phyloP scores from a whole-genome alignment of 2,797 vertebrate genomes.

The Hephaestus fuliginosus region DNA sequence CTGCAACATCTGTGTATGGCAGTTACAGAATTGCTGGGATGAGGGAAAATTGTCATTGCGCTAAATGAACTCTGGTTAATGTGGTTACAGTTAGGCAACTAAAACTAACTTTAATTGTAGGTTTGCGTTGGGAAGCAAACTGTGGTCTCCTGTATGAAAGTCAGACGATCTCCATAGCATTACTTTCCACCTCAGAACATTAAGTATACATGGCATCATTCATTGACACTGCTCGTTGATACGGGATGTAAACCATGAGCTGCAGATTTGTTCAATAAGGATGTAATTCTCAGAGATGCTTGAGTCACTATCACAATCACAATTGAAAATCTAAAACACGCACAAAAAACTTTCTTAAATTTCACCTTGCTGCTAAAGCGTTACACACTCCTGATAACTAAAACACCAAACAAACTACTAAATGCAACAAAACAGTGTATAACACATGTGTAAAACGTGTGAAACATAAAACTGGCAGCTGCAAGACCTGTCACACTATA shows the following conservation, averaged over 20 bases:
- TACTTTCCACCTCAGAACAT: too few species aligned
- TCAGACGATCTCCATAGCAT: too few species aligned
- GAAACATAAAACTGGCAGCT: slow-evolving; percentile 40
- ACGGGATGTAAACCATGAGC: background rate
- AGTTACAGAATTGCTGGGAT: too few species aligned
- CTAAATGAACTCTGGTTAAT: too few species aligned
- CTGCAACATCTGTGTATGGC: too few species aligned
- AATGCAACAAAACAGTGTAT: background rate
- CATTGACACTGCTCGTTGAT: background rate
- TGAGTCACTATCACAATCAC: background rate
- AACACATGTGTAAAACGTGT: too few species aligned
- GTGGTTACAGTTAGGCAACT: too few species aligned
- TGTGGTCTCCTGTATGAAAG: too few species aligned
- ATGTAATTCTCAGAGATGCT: background rate
- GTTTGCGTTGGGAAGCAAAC: background rate
- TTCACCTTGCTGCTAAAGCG: background rate
- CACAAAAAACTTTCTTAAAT: slow-evolving; percentile 9
- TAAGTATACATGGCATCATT: too few species aligned
- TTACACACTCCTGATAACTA: background rate
- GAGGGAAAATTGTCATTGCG: too few species aligned
- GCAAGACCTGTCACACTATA: slow-evolving; percentile 20
- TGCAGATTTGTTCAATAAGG: background rate
- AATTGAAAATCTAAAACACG: background rate
- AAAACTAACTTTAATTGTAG: background rate
- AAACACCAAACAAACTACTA: slow-evolving; percentile 10